A percentile compares a stretch with the other conserved stretches of the same genome.
Conservation (phyloP, 2,797 vertebrate genomes). For the Lates japonicus region DNA sequence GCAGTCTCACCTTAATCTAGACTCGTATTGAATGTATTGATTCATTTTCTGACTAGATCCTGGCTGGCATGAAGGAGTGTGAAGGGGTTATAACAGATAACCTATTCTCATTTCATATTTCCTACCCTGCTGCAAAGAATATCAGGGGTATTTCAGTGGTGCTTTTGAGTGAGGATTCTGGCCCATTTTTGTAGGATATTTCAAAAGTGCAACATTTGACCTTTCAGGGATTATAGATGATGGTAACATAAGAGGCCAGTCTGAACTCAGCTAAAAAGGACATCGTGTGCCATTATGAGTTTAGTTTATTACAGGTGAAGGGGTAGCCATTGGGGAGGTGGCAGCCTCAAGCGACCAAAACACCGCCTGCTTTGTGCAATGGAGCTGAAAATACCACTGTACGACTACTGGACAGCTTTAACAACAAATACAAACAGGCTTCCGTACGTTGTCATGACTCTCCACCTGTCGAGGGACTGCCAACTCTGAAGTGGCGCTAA, state of each 20-base stretch:
- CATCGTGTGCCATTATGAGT: neutral
- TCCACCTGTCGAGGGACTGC: neutral
- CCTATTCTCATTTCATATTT: slow-evolving; percentile 19
- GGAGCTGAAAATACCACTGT: neutral
- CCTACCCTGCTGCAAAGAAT: slow-evolving; percentile 17
- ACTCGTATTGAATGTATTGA: slow-evolving; percentile 43
- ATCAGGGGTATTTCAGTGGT: slow-evolving; percentile 17
- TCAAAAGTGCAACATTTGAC: neutral
- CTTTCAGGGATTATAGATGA: neutral
- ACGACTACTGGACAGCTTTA: neutral
- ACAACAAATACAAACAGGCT: neutral
- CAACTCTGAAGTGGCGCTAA: neutral
- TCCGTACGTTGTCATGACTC: neutral
- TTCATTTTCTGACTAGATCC: slow-evolving; percentile 25
- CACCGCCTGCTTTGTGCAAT: too few relatives aligned
- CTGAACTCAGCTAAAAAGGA: slow-evolving; percentile 2
- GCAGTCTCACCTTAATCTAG: slow-evolving; percentile 30
- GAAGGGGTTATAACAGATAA: slow-evolving; percentile 25
- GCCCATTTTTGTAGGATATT: neutral
- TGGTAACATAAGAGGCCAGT: neutral
- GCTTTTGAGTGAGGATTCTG: neutral
- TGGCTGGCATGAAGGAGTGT: slow-evolving; percentile 6
- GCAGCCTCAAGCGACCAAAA: too few relatives aligned
- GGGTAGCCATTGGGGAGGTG: too few relatives aligned
- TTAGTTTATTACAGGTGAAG: neutral